Base-by-base conservation (phyloP, 1,140 invertebrate species). In the Schmidtea mediterranea region DNA sequence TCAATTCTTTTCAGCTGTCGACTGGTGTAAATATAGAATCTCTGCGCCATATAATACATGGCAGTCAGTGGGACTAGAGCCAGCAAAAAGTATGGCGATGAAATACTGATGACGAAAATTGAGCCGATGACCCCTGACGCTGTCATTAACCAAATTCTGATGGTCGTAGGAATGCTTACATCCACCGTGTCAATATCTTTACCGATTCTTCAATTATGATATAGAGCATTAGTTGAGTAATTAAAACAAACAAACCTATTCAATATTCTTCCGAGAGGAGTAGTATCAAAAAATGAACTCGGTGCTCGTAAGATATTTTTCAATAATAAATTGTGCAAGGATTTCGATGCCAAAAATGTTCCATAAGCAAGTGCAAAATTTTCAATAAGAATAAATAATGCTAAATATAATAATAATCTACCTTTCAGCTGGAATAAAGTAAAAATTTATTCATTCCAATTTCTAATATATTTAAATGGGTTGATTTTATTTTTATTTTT, bases 231-330 rank as follows among this genome's bases (percentile, higher is more conserved):
- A 9, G 6, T 45, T 45, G 43, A 22, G 3, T 75, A 73, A 46
- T 76, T 62, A 55, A 77, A 75, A 49, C 70, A 65, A 12, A 70
- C 70, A 54, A 77, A 76, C 21, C 75, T 55, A 58, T 75, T 76
- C 43, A 75, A 63, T 50, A 77, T 70, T 53, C 72, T 59, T 36
- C 74, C 75, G 49, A 59, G 59, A 6, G 76, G 73, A 37, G 73
- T 74, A 6, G 62, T 69, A 52, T 76, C 73, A 55, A 74, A 74
- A 53, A 76, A 75, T 9, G 59, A 58, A 54, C 75, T 63, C 1
- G 74, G 65, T 10, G 55, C 72, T 52, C 67, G 61, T 36, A 74
- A 54, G 45, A 74, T 63, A 51, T 57, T 61, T 16, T 51, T 18
- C 1, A 68, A 55, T 48, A 70, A 53, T 13, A 51, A 51, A n/a